Evolutionary conservation across 30 jellyfish, hydroid and myxozoan genomes (phyloP), one percentile per base, ranked within the genome.

Genomic region (Turritopsis dohrnii): DNA sequence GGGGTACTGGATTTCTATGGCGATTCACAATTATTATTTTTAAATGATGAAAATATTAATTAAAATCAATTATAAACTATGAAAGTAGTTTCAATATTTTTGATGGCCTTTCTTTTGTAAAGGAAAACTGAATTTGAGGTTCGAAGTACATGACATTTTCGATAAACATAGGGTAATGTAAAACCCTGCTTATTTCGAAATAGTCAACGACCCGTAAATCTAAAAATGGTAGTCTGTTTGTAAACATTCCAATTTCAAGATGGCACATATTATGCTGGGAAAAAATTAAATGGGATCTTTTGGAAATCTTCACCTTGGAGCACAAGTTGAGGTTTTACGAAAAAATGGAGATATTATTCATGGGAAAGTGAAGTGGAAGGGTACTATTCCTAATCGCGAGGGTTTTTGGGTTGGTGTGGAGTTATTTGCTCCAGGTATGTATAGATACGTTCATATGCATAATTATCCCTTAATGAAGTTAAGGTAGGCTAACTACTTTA

Each of bases 351-450:
- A 65, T 52, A 7, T 81, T 7, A 20, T 17, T 27, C 21, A 21
- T 9, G 88, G 88, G 24, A 81, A 81, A 8, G 88, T 81, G 24
- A 28, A 65, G 16, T 81, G 88, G 88, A 81, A 81, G 27, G 88
- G 88, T 9, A 24, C 0, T 13, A 54, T 81, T 18, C 24, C 83
- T 53, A 29, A 21, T n/a, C 52, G 83, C 27, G 27, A 52, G 0
- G 88, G 88, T 52, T 66, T 52, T 21, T 81, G 88, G 88, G 66
- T 81, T 28, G 88, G 88, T 18, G 29, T 81, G 7, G 88, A 81
- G 28, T 29, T 81, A 54, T 53, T 13, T 53, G 26, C 27, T 21
- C 88, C 88, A 53, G 54, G 88, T 81, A 52, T 22, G 9, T 20
- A 1, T 19, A 30, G 21, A 17, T 79, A 16, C 54, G 9, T 29